These are phyloP conservation scores for Euura lappo DNA, from an alignment of 1,140 invertebrate species.

Conservation along the genomic window DNA sequence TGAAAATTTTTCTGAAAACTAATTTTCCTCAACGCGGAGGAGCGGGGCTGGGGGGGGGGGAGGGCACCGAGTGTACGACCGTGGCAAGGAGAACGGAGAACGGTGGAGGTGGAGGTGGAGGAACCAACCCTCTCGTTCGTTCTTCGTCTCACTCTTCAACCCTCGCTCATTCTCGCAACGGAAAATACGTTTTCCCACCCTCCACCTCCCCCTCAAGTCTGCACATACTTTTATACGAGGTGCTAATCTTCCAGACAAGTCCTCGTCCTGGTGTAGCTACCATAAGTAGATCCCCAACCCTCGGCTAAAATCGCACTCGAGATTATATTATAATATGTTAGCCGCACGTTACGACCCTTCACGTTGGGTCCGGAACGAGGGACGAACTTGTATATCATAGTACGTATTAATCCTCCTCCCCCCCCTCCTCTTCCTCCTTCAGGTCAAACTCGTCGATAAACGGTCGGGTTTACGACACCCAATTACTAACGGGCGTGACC, in stretches of 20 bases:
- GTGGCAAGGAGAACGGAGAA: slow-evolving; percentile 13
- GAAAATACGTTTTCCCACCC: slow-evolving; percentile 9
- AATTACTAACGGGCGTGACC: not conserved
- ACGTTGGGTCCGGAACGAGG: not conserved
- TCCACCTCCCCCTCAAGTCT: slow-evolving; percentile 16
- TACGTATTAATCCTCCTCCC: too few relatives aligned
- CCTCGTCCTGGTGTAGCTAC: slow-evolving; percentile 15
- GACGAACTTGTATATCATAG: not conserved
- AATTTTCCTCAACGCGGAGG: slow-evolving; percentile 50
- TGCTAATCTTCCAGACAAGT: slow-evolving; percentile 61
- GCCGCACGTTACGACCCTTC: not conserved
- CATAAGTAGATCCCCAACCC: not conserved
- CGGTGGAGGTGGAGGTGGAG: slow-evolving; percentile 25
- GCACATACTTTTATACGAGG: slow-evolving; percentile 56
- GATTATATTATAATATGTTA: slow-evolving; percentile 2
- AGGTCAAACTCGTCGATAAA: not conserved
- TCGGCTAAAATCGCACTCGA: slow-evolving; percentile 4
- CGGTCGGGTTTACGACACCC: slow-evolving; percentile 4
- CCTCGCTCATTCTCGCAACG: not conserved
- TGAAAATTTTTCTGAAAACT: slow-evolving; percentile 58
- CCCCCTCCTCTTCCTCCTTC: too few relatives aligned
- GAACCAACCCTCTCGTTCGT: slow-evolving; percentile 22
- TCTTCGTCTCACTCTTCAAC: slow-evolving; percentile 16
- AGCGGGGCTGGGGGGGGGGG: slow-evolving; percentile 10
- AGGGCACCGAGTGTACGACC: slow-evolving; percentile 35